Evolutionary conservation across 1,140 invertebrate species (phyloP), one percentile per base, ranked within the genome.

Genomic region (Bicyclus anynana): DNA sequence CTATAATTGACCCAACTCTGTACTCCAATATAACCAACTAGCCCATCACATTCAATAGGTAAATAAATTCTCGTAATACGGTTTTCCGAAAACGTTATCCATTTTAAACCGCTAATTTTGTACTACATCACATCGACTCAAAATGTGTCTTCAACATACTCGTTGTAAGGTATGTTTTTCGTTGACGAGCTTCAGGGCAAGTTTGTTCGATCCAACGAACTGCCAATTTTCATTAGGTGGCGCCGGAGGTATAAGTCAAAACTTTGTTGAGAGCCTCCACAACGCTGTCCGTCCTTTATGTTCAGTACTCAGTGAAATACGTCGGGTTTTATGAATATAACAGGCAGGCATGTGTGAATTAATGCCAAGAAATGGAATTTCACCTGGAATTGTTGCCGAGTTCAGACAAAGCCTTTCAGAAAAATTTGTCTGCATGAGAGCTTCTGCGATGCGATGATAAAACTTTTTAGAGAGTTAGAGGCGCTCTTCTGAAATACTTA

Each of bases 141-240:
- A 55, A 57, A 50, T 42, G 48, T 48, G 42, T 49, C 16, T 17
- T 29, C 1, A 12, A 2, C 1, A 18, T 26, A 20, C 27, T 9
- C 20, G 0, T 40, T 14, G 63, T 65, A 72, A 58, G 46, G 40
- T 33, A 49, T 27, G 57, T 65, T 69, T 70, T 75, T 27, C 20
- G n/a, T 52, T 47, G 52, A 13, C 50, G 38, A 40, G 42, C 29
- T 56, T 66, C 61, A 52, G 52, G 53, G 20, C 53, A 71, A 71
- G 73, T 71, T 72, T 67, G 62, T 74, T 74, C 76, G 78, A 80
- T 72, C 75, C 76, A 77, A 67, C 78, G 75, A 70, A 66, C 81
- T 86, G 83, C 74, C 83, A 83, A 84, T 86, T 83, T 83, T 86
- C 81, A 86, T 86, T 86, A 84, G 57, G 63, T 53, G 62, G 63